These are phyloP conservation scores for Steinernema khuongi DNA, from an alignment of 1,140 invertebrate genomes.

Conservation along the genomic window DNA sequence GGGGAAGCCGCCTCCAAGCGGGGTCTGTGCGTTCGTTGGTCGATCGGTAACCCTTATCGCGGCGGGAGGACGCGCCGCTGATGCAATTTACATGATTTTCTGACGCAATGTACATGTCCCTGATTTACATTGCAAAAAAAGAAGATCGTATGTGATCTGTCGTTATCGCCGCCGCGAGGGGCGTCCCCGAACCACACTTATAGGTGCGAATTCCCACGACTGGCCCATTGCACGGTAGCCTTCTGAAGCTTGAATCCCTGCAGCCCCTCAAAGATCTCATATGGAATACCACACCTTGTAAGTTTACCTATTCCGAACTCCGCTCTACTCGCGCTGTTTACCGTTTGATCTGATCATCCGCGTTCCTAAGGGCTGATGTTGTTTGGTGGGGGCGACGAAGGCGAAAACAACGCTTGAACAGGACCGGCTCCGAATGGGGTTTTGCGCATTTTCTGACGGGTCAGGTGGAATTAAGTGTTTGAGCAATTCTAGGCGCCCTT, in stretches of 20 bases:
- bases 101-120: not conserved
- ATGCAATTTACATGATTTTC: not conserved
- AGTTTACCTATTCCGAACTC: not conserved
- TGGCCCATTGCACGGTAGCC: not conserved
- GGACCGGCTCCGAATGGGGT: no score
- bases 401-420: no score
- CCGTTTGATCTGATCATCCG: no score
- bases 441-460: no score
- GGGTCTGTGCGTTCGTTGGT: no score
- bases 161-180: not conserved
- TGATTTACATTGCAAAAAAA: not conserved
- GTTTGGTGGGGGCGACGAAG: no score
- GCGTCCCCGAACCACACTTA: not conserved
- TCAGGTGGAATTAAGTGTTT: no score
- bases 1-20: no score
- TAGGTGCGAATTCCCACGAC: not conserved
- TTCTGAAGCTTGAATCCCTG: not conserved
- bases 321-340: no score
- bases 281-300: conserved; percentile 1
- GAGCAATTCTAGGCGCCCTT: no score
- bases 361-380: no score
- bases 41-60: not conserved
- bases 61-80: not conserved
- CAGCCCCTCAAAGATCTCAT: not conserved
- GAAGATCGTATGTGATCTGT: not conserved